Conservation (phyloP, 2,888 invertebrate genomes). For the Strigamia maritima region DNA sequence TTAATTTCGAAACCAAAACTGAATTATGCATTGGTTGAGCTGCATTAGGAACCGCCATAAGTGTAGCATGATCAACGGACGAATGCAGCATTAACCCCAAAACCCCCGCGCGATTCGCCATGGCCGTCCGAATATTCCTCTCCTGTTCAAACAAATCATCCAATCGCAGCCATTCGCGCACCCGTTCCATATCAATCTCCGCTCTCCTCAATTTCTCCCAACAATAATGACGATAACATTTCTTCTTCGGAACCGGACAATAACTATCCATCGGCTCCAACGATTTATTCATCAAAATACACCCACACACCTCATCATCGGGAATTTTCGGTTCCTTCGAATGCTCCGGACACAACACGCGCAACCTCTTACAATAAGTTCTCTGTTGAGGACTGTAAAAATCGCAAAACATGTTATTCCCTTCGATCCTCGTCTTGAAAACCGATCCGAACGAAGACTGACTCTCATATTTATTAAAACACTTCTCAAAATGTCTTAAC, state of each 20-base stretch:
- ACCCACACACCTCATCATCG: constrained; percentile 76
- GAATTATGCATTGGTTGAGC: background rate
- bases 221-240: constrained; percentile 84
- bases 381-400: constrained; percentile 81
- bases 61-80: constrained; percentile 73
- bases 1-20: background rate
- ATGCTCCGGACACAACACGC: constrained; percentile 96
- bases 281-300: constrained; percentile 78
- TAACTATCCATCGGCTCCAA: constrained; percentile 82
- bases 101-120: constrained; percentile 81
- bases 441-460: constrained; percentile 95
- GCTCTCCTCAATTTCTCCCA: constrained; percentile 95
- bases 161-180: constrained; percentile 77
- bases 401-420: constrained; percentile 96
- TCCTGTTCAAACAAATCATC: constrained; percentile 94
- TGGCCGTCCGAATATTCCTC: constrained; percentile 69
- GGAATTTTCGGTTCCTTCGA: constrained; percentile 74
- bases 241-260: constrained; percentile 83
- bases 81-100: constrained; percentile 93
- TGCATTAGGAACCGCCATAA: background rate
- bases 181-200: constrained; percentile 86
- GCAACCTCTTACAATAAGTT: constrained; percentile 91
- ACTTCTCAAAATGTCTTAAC: constrained; percentile 95
- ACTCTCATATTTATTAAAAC: constrained; percentile 95
- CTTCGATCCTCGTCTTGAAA: constrained; percentile 89